Evolutionary conservation across 2,888 invertebrate species (phyloP), one percentile per base, ranked within the genome.

Genomic region (Nymphalis urticae): DNA sequence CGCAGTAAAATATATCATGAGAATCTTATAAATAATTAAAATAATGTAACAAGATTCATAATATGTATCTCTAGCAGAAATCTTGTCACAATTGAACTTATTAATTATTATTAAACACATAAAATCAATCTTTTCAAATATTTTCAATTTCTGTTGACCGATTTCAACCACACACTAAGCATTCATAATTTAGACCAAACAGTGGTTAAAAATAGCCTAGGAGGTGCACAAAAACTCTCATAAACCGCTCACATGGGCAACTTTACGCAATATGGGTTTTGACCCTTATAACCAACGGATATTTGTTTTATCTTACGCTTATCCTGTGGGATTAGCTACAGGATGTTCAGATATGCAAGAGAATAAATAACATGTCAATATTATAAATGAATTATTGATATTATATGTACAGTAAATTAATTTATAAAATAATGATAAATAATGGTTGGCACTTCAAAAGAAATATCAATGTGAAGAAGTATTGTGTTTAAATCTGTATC

Each of bases 231-330:
- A 92, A 92, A 92, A 92, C 90, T 75, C 74, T 75, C 78, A 74
- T 73, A 66, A 69, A 77, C 72, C 73, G 79, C 79, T 88, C 91
- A 90, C 83, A 81, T 89, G 92, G 91, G 81, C 84, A 84, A 84
- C 85, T 87, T 86, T 86, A 85, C 89, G 88, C 90, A 92, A 90
- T 90, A 89, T 92, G 92, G 91, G 86, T 81, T 90, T 86, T 92
- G 92, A 92, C 92, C 91, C 86, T 85, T 84, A 83, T 81, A 86
- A 82, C 87, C 86, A 79, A 76, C 87, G 91, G 90, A 89, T 92
- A 91, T 91, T 91, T 92, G 82, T 90, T 88, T 90, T 89, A 88
- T 88, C 84, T 80, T 77, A 75, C 76, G 80, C 82, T 86, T 85
- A 88, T 88, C 88, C 88, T 88, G 85, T 85, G 85, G 82, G 83